These are phyloP conservation scores for Steinernema khuongi DNA, from an alignment of 1,140 invertebrate species.

Conservation along the genomic window DNA sequence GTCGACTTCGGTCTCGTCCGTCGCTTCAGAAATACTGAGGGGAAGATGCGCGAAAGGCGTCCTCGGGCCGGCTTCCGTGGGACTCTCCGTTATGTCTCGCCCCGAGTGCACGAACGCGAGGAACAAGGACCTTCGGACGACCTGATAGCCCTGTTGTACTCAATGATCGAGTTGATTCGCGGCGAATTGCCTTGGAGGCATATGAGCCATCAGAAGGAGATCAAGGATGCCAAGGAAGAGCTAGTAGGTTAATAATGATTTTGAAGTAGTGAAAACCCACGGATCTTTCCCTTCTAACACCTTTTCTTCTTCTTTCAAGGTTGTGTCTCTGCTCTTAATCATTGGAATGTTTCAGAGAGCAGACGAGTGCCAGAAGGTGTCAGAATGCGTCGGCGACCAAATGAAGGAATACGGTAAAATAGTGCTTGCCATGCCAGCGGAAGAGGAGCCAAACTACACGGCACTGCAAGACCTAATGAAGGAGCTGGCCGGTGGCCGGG, in stretches of 20 bases:
- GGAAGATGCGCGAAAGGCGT: conserved; percentile 84
- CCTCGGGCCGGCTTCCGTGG: conserved; percentile 96
- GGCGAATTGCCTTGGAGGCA: conserved; percentile 84
- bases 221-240: conserved; percentile 34
- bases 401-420: conserved; percentile 35
- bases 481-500: conserved; percentile 21
- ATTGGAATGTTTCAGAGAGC: conserved; percentile 22
- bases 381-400: conserved; percentile 29
- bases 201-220: conserved; percentile 28
- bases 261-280: neutral
- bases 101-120: conserved; percentile 96
- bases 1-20: conserved; percentile 94
- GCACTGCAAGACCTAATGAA: conserved; percentile 36
- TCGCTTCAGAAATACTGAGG: conserved; percentile 80
- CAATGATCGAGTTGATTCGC: conserved; percentile 71
- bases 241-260: conserved; percentile 21
- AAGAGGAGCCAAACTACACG: conserved; percentile 41
- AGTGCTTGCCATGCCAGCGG: conserved; percentile 26
- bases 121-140: conserved; percentile 68
- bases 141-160: conserved; percentile 81
- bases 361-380: conserved; percentile 36
- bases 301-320: neutral
- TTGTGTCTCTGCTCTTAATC: neutral
- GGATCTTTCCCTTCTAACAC: neutral
- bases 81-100: conserved; percentile 95